Conservation (phyloP, 2,888 invertebrate genomes). For the Malthinus flaveolus region DNA sequence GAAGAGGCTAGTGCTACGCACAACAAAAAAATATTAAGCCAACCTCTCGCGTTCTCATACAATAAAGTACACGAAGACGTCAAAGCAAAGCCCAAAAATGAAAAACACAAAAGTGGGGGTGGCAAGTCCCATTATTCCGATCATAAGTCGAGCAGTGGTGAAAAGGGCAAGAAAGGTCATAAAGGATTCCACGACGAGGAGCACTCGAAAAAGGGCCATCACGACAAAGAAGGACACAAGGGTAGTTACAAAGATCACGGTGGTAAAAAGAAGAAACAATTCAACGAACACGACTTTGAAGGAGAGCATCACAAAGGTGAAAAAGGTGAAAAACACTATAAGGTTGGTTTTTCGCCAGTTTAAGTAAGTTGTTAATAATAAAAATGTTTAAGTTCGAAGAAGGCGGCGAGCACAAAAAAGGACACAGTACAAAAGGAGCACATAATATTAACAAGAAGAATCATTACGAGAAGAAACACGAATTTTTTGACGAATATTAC, state of each 20-base stretch:
- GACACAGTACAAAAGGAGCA: constrained; percentile 74
- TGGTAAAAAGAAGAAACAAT: constrained; percentile 31
- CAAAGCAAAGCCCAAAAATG: constrained; percentile 20
- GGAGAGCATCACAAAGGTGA: constrained; percentile 58
- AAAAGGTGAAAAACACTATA: constrained; percentile 57
- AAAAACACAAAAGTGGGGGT: constrained; percentile 19
- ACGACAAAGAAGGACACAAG: constrained; percentile 55
- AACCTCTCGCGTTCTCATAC: constrained; percentile 45
- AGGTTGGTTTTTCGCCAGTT: constrained; percentile 31
- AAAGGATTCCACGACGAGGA: constrained; percentile 48
- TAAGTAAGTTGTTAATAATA: background rate
- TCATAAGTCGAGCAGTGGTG: constrained; percentile 36
- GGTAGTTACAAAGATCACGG: constrained; percentile 57
- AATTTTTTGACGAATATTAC: constrained; percentile 75
- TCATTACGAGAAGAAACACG: constrained; percentile 74
- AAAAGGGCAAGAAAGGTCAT: constrained; percentile 49
- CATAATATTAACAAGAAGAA: constrained; percentile 77
- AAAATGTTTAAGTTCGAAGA: constrained; percentile 42
- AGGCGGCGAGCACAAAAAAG: constrained; percentile 60
- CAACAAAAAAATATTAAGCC: constrained; percentile 41
- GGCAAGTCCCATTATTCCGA: constrained; percentile 32
- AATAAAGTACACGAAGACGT: constrained; percentile 33
- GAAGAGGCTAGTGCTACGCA: constrained; percentile 46
- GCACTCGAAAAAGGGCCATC: constrained; percentile 49
- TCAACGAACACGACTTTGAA: constrained; percentile 35